Base-by-base conservation (phyloP, 2,888 invertebrate species). In the Trichogramma evanescens region DNA sequence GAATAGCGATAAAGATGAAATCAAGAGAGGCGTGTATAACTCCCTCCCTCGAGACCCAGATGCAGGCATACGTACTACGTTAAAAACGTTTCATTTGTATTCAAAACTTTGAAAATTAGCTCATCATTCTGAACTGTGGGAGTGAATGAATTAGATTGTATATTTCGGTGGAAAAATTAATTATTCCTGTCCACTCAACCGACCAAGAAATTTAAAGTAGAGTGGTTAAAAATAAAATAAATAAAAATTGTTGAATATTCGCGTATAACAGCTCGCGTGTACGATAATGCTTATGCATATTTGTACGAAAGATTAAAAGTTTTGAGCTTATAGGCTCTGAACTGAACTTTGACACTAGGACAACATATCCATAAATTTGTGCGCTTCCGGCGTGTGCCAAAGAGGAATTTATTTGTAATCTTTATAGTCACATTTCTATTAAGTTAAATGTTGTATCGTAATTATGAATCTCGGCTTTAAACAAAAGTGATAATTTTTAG, bases 311-410 rank as follows among this genome's bases (percentile, higher is more conserved):
- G 26, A 26, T 26, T 26, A 26, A 26, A 26, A 13, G 50, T 8
- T 39, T 8, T 10, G 52, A 55, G 52, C 52, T 56, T 55, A 26
- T 26, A 56, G 50, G 13, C 48, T 48, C 41, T 55, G 48, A 57
- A 55, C 50, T 54, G 48, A 63, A 62, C 50, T 54, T 63, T 63
- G 26, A 50, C 9, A 61, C 26, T 45, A 42, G 59, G 56, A 52
- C 59, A 59, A 68, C 66, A 69, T 70, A 69, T 69, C 67, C 65
- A 61, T 54, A 62, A 58, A 64, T 65, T 63, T 55, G 62, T 66
- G 63, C 64, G 66, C 67, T 68, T 68, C 66, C 67, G 63, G 62
- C 65, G 65, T 66, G 69, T 69, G 70, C 70, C 70, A 70, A 70
- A 67, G 54, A 66, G 58, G 43, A 56, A 44, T 54, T 58, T 38